phyloP scores from a whole-genome alignment of 2,113 vertebrate genomes.

The Dipodomys merriami region DNA sequence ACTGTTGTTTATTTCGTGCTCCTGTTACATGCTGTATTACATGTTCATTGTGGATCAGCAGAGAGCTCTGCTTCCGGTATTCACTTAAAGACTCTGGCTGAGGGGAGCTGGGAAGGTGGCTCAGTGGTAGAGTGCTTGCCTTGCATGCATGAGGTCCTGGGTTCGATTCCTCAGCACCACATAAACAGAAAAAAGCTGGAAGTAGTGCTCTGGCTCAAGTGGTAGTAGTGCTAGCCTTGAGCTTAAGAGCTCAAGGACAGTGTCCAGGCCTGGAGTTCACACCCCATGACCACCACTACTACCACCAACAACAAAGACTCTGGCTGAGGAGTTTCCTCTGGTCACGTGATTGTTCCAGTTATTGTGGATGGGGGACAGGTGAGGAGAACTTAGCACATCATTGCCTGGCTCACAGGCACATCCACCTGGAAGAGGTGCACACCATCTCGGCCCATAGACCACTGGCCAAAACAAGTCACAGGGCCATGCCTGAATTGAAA shows the following conservation, averaged over 20 bases:
- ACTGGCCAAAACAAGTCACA: neutral
- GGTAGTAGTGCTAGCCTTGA: too few species aligned
- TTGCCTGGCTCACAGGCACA: neutral
- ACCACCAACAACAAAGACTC: neutral
- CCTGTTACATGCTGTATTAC: neutral
- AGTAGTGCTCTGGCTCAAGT: too few species aligned
- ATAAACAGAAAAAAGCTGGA: too few species aligned
- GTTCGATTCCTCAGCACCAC: too few species aligned
- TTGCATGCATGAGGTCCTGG: too few species aligned
- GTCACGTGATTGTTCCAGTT: neutral
- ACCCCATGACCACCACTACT: too few species aligned
- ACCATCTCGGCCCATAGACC: neutral
- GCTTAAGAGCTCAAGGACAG: too few species aligned
- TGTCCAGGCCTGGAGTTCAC: too few species aligned
- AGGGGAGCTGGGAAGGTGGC: neutral
- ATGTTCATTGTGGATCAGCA: neutral
- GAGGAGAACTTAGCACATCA: neutral
- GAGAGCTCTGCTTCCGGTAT: neutral
- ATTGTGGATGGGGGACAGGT: neutral
- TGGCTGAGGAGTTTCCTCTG: neutral
- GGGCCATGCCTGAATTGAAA: neutral
- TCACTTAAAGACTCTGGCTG: neutral
- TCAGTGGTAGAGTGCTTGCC: too few species aligned
- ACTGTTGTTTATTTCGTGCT: neutral
- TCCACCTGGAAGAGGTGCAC: conserved; percentile 16